phyloP scores from a whole-genome alignment of 2,797 vertebrate species.

The Mallotus villosus region DNA sequence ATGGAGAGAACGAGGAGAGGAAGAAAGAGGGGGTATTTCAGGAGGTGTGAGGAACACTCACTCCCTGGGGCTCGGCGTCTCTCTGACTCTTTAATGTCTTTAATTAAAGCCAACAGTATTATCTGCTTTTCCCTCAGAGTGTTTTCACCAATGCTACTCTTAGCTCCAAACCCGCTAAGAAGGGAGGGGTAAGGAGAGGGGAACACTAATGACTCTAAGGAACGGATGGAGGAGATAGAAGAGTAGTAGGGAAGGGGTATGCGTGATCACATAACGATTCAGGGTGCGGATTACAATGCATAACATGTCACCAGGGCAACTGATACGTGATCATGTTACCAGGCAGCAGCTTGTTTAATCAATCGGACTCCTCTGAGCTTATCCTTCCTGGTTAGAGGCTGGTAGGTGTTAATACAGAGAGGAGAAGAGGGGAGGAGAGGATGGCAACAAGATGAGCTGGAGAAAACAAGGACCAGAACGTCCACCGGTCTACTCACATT shows the following conservation, averaged over 20 bases:
- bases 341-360: constrained; percentile 56
- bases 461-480: too few relatives aligned
- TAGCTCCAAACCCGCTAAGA: constrained; percentile 42
- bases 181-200: constrained; percentile 20
- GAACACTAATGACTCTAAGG: constrained; percentile 12
- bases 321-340: constrained; percentile 54
- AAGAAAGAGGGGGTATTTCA: constrained; percentile 16
- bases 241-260: constrained; percentile 26
- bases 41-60: constrained; percentile 51
- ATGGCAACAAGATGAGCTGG: too few relatives aligned
- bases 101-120: constrained; percentile 74
- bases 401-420: too few relatives aligned
- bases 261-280: constrained; percentile 20
- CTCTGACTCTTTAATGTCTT: constrained; percentile 71
- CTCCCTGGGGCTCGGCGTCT: constrained; percentile 59
- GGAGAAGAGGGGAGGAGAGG: too few relatives aligned
- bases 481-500: too few relatives aligned
- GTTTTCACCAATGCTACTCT: constrained; percentile 64
- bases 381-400: neutral
- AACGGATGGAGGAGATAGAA: constrained; percentile 13
- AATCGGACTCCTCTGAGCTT: constrained; percentile 35
- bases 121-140: constrained; percentile 61
- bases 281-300: constrained; percentile 34
- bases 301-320: constrained; percentile 49
- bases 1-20: constrained; percentile 21